Evolutionary conservation across 1,140 invertebrate species (phyloP), one percentile per base, ranked within the genome.

Genomic region (Drosophila tristis): DNA sequence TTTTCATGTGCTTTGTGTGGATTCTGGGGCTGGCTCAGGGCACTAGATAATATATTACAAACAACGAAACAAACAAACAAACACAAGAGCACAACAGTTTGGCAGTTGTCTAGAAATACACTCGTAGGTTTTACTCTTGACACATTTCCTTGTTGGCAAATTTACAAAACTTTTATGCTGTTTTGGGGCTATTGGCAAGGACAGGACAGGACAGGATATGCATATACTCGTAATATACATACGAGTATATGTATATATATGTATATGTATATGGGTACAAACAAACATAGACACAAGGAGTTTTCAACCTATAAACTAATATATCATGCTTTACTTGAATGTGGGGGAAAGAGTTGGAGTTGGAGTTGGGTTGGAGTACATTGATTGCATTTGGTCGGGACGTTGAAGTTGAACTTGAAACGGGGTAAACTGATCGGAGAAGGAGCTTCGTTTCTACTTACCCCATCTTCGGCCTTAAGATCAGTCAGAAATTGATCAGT

Each of bases 401-500:
- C 9, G 13, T 20, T 20, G 47, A 3, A 7, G 23, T 16, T 23
- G 9, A 35, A 13, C 26, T 50, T 55, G 43, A 64, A 48, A 9
- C 11, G 66, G 23, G 31, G 16, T 20, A 29, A n/a, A 25, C 49
- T 51, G 31, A 11, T 50, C 20, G 16, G 13, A 58, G 51, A 23
- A 23, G 15, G 53, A 58, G 59, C 35, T 74, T 58, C 48, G 42
- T 49, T 25, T 35, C 59, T 91, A 91, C 90, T 91, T 90, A 91
- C 90, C 90, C 61, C 78, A 57, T 87, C 80, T 66, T 80, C 80
- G 60, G 67, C 58, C 63, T 90, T 91, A 70, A 89, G 75, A 71
- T 91, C 90, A 91, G 79, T 91, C 78, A 82, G 70, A 79, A 74
- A 82, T 71, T 84, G 78, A 68, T 91, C 85, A 84, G 73, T 80